phyloP scores from a whole-genome alignment of 2,113 vertebrate genomes.

The Patagioenas fasciata region DNA sequence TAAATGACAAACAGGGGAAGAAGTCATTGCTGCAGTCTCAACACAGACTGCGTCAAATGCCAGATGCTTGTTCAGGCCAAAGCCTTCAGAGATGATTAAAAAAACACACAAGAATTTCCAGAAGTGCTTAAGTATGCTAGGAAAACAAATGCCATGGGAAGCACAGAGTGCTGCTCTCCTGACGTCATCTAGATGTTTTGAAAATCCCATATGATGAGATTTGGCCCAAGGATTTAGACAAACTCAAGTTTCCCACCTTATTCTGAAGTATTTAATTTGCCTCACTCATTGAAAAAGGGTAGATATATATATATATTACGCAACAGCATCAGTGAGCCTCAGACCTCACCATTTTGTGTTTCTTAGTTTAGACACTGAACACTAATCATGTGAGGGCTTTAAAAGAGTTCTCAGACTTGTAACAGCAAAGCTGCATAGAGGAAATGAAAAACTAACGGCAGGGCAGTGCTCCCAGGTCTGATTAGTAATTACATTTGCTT shows the following conservation, averaged over 20 bases:
- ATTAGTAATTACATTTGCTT: conserved; percentile 26
- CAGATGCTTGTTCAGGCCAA: conserved; percentile 26
- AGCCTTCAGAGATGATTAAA: conserved; percentile 39
- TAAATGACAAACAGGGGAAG: not conserved
- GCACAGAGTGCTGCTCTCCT: not conserved
- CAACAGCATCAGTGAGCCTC: not conserved
- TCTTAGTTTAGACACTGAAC: not conserved
- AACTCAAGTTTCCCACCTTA: not conserved
- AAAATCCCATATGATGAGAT: not conserved
- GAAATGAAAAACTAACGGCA: not conserved
- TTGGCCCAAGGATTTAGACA: not conserved
- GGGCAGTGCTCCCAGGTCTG: not conserved
- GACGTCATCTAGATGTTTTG: not conserved
- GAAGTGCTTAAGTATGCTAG: not conserved
- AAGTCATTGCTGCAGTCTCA: conserved; percentile 8
- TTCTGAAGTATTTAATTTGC: not conserved
- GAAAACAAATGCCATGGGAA: conserved; percentile 23
- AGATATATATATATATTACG: not conserved
- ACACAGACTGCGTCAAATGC: not conserved
- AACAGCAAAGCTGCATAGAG: not conserved
- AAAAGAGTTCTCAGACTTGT: not conserved
- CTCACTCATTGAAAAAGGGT: not conserved
- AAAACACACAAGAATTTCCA: conserved; percentile 37
- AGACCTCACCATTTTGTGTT: not conserved
- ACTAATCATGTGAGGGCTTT: not conserved